These are phyloP conservation scores for Gila orcuttii DNA, from an alignment of 2,113 vertebrate species.

Conservation along the genomic window DNA sequence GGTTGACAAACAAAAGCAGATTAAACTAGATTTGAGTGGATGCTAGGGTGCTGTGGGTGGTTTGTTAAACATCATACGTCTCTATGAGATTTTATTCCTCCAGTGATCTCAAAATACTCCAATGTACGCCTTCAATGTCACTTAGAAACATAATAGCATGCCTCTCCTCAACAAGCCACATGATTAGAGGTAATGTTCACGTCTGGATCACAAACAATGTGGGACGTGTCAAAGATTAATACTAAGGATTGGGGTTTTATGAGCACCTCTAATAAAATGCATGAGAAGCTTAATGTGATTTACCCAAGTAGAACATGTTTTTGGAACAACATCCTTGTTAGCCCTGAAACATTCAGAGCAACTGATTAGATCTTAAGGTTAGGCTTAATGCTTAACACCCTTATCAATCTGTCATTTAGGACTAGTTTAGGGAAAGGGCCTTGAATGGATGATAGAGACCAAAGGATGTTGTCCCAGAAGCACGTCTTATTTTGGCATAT, in stretches of 20 bases:
- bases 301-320: not conserved
- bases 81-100: not conserved
- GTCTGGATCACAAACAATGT: not conserved
- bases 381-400: not conserved
- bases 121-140: not conserved
- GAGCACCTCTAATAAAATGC: not conserved
- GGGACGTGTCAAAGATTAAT: not conserved
- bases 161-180: not conserved
- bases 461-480: not conserved
- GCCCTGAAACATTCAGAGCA: not conserved
- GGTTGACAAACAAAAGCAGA: not conserved
- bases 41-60: not conserved
- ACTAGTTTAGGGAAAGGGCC: not conserved
- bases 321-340: not conserved
- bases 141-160: not conserved
- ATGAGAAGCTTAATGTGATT: constrained; percentile 1
- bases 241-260: not conserved
- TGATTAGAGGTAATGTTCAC: not conserved
- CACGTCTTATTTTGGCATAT: not conserved
- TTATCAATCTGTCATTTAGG: not conserved
- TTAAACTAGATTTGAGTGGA: not conserved
- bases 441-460: not conserved
- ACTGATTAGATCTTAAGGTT: not conserved
- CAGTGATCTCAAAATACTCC: not conserved
- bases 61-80: not conserved